Percentiles rank a stretch among this genome's conserved stretches.
These are phyloP conservation scores for Scaeva pyrastri DNA, from an alignment of 2,888 invertebrate species.

Conservation along the genomic window DNA sequence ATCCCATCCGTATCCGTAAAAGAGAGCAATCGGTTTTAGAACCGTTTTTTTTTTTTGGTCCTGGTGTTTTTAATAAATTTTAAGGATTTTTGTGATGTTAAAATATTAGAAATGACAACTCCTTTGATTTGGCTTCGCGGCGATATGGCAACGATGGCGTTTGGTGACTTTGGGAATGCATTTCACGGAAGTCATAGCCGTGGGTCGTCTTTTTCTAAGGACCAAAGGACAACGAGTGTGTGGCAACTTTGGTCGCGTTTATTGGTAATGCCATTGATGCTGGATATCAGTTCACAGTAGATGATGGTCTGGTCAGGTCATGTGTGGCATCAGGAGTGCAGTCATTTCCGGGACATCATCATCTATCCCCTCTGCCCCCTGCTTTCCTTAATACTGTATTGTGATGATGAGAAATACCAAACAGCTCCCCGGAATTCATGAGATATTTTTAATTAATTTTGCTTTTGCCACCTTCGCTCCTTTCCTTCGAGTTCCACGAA, in stretches of 20 bases:
- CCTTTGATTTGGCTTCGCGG: neutral
- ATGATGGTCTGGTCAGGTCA: neutral
- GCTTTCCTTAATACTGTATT: constrained; percentile 34
- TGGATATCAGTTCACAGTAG: constrained; percentile 31
- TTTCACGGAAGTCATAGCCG: constrained; percentile 14
- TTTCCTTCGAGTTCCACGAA: constrained; percentile 24
- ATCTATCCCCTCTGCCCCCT: neutral
- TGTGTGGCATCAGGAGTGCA: neutral
- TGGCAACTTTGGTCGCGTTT: neutral
- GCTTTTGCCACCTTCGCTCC: constrained; percentile 62
- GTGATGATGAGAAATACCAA: constrained; percentile 70
- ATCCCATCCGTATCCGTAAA: constrained; percentile 28
- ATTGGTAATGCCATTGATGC: constrained; percentile 59
- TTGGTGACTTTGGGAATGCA: constrained; percentile 34
- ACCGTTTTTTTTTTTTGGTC: neutral
- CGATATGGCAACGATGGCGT: neutral
- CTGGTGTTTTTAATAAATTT: constrained; percentile 35
- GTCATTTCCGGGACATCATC: neutral
- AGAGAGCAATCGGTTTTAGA: neutral
- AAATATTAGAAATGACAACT: constrained; percentile 46
- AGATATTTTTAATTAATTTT: constrained; percentile 75
- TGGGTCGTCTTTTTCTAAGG: neutral
- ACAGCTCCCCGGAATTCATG: constrained; percentile 44
- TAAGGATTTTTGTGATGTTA: constrained; percentile 38
- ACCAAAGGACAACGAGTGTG: constrained; percentile 10